Evolutionary conservation across 1,140 invertebrate species (phyloP).

Genomic region (Platyura marginata): DNA sequence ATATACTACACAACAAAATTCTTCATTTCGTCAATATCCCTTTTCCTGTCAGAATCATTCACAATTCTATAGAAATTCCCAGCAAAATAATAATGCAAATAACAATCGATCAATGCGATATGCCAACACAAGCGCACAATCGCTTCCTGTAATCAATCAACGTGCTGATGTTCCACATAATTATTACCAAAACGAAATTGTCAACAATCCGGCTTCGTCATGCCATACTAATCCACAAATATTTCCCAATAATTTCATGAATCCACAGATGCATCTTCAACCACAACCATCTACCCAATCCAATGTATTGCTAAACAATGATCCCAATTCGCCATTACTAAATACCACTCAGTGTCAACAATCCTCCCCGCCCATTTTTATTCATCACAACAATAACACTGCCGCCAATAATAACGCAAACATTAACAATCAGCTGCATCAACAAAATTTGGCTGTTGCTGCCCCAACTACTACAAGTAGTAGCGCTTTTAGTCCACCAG

Average conservation of each 20-base stretch:
- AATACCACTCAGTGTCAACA: constrained; percentile 8
- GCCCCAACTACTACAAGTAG: constrained; percentile 5
- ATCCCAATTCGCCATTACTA: not conserved
- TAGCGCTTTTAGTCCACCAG: constrained; percentile 10
- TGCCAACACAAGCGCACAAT: too few species aligned
- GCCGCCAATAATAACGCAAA: constrained; percentile 15
- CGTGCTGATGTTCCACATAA: too few species aligned
- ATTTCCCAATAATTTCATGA: too few species aligned
- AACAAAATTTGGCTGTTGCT: constrained; percentile 11
- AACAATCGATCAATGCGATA: too few species aligned
- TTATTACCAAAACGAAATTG: too few species aligned
- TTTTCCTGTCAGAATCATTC: constrained; percentile 4
- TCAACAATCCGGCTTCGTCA: too few species aligned
- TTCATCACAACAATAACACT: constrained; percentile 22
- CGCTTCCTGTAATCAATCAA: too few species aligned
- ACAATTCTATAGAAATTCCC: not conserved
- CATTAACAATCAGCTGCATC: constrained; percentile 22
- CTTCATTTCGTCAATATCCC: constrained; percentile 14
- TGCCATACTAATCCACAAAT: too few species aligned
- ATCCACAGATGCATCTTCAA: too few species aligned
- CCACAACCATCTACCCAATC: too few species aligned
- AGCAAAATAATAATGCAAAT: too few species aligned
- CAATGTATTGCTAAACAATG: not conserved
- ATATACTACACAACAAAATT: not conserved
- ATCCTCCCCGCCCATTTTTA: constrained; percentile 19